Evolutionary conservation across 2,888 invertebrate genomes (phyloP), one percentile per base, ranked within the genome.

Genomic region (Nematopogon swammerdamellus): DNA sequence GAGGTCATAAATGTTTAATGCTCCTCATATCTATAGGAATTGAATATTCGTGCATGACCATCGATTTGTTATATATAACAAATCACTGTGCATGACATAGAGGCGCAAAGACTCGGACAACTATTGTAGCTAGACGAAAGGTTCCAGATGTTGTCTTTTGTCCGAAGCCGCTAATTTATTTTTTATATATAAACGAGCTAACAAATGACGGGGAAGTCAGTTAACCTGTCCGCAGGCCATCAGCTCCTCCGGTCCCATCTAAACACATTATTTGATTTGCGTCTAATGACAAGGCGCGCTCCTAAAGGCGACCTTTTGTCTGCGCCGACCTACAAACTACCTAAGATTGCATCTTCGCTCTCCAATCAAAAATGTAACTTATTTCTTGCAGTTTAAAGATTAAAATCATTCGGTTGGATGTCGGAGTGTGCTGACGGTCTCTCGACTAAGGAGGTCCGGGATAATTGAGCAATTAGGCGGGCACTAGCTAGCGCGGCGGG

Each of bases 401-500:
- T 57, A 57, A 51, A 58, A 58, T 57, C 51, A 56, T 59, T 60
- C n/a, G 20, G 3, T 10, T 18, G 14, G 6, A 42, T 30, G 18
- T 25, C 58, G 63, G 3, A 4, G 36, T 36, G 36, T 36, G 11
- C 61, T 64, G 66, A 64, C 69, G 70, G 66, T 70, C 67, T 64
- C 66, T 75, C 76, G 65, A 72, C 77, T 76, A 76, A 76, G 76
- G 76, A 77, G 77, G 77, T 77, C 77, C 71, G 68, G 64, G 72
- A 14, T 77, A 76, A 79, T 79, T 76, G 79, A 79, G 76, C 79
- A 79, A 79, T 79, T 72, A 75, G 75, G 75, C 72, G 75, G 70
- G 72, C n/a, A n/a, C n/a, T n/a, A n/a, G 75, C 75, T 72, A 74
- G 69, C 63, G 25, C 47, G 42, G 18, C 42, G 11, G 17, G 16